Conservation (phyloP, 2,888 invertebrate genomes). For the Apamea epomidion region DNA sequence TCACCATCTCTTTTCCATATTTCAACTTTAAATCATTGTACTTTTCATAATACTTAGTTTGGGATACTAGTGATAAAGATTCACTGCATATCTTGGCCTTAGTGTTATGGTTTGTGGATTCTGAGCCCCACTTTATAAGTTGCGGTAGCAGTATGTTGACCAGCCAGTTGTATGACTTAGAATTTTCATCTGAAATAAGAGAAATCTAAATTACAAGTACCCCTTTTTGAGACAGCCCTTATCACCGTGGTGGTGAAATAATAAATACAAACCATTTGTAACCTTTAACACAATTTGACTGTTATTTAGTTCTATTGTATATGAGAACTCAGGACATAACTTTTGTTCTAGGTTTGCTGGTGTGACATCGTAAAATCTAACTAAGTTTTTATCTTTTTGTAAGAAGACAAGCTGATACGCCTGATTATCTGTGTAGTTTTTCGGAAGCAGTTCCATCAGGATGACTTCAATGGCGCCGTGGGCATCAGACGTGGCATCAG, state of each 20-base stretch:
- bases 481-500: conserved; percentile 19
- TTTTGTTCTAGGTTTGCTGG: conserved; percentile 77
- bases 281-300: conserved; percentile 82
- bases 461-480: conserved; percentile 71
- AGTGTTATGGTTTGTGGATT: conserved; percentile 71
- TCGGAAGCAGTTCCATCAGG: conserved; percentile 82
- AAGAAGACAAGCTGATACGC: conserved; percentile 82
- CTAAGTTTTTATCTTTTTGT: conserved; percentile 78
- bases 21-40: conserved; percentile 94
- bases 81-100: conserved; percentile 75
- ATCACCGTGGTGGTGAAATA: background rate
- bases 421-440: conserved; percentile 77
- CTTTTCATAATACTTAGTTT: conserved; percentile 92
- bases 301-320: conserved; percentile 82
- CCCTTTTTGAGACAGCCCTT: background rate
- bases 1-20: conserved; percentile 93
- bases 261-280: conserved; percentile 76
- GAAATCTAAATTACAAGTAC: conserved; percentile 12
- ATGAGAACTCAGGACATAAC: conserved; percentile 88
- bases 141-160: conserved; percentile 90
- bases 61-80: conserved; percentile 92
- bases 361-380: conserved; percentile 87
- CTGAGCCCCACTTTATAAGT: conserved; percentile 91
- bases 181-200: conserved; percentile 72
- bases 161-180: conserved; percentile 89